Base-by-base conservation (phyloP, 2,888 invertebrate genomes). In the Drosophila recens region DNA sequence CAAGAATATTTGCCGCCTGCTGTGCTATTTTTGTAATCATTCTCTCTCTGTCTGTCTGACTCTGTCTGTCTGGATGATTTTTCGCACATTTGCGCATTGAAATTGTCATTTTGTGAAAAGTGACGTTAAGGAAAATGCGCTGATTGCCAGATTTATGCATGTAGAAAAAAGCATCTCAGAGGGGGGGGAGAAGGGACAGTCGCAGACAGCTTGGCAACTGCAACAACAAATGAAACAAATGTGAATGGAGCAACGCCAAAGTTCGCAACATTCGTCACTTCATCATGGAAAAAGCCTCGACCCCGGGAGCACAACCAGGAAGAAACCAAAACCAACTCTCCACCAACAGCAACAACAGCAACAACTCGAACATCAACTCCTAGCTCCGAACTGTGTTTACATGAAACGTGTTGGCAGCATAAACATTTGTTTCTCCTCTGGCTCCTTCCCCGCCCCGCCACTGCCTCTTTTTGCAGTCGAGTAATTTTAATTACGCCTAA, bases 401-500 rank as follows among this genome's bases (percentile, higher is more conserved):
- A 83, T 70, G 80, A 58, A 80, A 87, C 80, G 86, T 89, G 87
- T 81, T 82, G 82, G 75, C 85, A 87, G 75, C 84, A 87, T 83
- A 84, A 89, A 87, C 84, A 85, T 87, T 72, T 74, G 54, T 64
- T 72, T 52, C 66, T 42, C 67, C 52, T 34, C 2, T 8, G 15
- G 23, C 23, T 9, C 9, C 17, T n/a, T 13, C 36, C 20, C 11
- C 15, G 0, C 49, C n/a, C 10, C 34, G 3, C 9, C 15, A 20
- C 13, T 10, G 45, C 13, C 54, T 40, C 67, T 61, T 79, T 76
- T 79, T 76, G 75, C 79, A 80, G 83, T 87, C 67, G 83, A 79
- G 81, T 86, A 88, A 89, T 87, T 87, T 89, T 89, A 87, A 89
- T 87, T 88, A 88, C 83, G 87, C 81, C 88, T 87, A 89, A 88